Conservation (phyloP, 2,888 invertebrate species). For the Chalcis sispes region DNA sequence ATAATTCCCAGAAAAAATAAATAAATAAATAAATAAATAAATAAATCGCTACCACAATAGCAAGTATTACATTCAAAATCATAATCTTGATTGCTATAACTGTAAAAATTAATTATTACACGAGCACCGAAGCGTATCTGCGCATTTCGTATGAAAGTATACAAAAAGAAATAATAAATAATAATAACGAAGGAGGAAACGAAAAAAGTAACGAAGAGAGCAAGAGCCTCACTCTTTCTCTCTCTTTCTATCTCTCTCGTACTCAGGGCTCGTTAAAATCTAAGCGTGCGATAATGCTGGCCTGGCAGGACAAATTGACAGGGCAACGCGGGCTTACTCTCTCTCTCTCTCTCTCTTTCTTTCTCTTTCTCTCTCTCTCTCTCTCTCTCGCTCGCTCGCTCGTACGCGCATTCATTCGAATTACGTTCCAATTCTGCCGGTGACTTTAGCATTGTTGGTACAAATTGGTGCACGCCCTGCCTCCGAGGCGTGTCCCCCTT, state of each 20-base stretch:
- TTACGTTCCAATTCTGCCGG: constrained; percentile 75
- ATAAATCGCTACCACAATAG: no score
- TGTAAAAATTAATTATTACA: constrained; percentile 39
- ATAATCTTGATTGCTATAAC: no score
- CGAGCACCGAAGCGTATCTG: neutral
- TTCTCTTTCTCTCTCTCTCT: neutral
- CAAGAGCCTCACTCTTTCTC: no score
- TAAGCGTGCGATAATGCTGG: constrained; percentile 72
- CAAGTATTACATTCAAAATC: no score
- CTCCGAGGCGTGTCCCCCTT: constrained; percentile 61
- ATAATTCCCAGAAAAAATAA: no score
- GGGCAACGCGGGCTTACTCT: constrained; percentile 68
- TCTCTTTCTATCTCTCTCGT: constrained; percentile 10
- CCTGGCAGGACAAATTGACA: constrained; percentile 74
- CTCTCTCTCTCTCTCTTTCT: constrained; percentile 54
- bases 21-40: no score
- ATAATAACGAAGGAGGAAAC: constrained; percentile 22
- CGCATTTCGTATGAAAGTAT: no score
- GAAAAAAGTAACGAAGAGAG: no score
- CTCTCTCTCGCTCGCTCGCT: constrained; percentile 44
- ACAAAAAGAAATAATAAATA: constrained; percentile 27
- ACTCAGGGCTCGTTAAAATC: constrained; percentile 64
- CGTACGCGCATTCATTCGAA: constrained; percentile 70
- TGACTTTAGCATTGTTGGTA: constrained; percentile 75
- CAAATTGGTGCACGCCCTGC: constrained; percentile 76